phyloP scores from a whole-genome alignment of 2,113 vertebrate species.

The Arenaria interpres region DNA sequence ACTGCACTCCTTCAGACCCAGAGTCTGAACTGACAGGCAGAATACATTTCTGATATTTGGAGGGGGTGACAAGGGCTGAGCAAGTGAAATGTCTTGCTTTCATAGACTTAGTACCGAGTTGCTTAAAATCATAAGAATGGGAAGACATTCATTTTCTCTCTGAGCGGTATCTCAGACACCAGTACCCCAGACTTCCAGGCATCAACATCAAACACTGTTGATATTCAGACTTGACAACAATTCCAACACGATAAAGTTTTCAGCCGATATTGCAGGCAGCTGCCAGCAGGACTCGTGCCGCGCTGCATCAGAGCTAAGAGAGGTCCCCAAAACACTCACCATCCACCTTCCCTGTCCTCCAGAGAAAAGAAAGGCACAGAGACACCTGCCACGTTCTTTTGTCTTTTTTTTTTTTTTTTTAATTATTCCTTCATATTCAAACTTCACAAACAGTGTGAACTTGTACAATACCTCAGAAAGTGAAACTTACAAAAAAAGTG shows the following conservation, averaged over 20 bases:
- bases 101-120: rapidly evolving
- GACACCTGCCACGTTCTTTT: constrained; percentile 62
- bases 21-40: background rate
- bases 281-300: background rate
- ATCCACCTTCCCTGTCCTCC: background rate
- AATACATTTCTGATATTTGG: background rate
- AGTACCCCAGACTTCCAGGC: background rate
- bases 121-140: background rate
- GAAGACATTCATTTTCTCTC: background rate
- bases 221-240: background rate
- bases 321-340: rapidly evolving
- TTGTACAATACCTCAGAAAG: constrained; percentile 89
- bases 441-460: constrained; percentile 91
- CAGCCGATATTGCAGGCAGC: background rate
- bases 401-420: constrained; percentile 74
- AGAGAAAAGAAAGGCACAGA: constrained; percentile 35
- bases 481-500: constrained; percentile 90
- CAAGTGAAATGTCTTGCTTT: background rate
- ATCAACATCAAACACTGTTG: background rate
- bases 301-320: rapidly evolving
- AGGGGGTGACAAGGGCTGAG: background rate
- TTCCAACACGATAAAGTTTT: rapidly evolving
- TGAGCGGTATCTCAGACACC: background rate
- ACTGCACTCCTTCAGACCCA: background rate
- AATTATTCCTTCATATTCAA: constrained; percentile 90